Percentiles rank a stretch among this genome's conserved stretches.
Evolutionary conservation across 2,888 invertebrate species (phyloP).

Genomic region (Cerastoderma edule): DNA sequence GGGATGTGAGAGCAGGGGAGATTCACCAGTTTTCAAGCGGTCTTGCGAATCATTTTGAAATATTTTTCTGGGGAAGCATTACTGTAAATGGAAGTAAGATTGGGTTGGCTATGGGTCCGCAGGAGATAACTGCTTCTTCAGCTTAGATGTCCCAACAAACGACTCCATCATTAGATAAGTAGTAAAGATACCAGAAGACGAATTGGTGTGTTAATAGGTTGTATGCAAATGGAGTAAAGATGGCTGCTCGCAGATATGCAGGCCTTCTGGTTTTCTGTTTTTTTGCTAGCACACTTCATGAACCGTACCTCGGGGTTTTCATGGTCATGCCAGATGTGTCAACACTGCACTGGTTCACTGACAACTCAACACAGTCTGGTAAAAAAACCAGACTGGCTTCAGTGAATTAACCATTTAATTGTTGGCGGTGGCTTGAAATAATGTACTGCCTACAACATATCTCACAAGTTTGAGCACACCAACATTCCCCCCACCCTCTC

Average conservation of each 20-base stretch:
- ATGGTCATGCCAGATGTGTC: conserved; percentile 27
- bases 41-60: conserved; percentile 27
- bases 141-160: conserved; percentile 47
- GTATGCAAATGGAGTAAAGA: conserved; percentile 54
- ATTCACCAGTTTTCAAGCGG: conserved; percentile 21
- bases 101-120: conserved; percentile 1
- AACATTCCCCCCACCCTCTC: too few relatives aligned
- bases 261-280: conserved; percentile 23
- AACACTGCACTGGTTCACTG: conserved; percentile 16
- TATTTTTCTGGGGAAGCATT: conserved; percentile 28
- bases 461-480: too few relatives aligned
- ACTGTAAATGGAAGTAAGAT: conserved; percentile 34
- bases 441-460: too few relatives aligned
- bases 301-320: conserved; percentile 19
- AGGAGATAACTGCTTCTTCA: conserved; percentile 39
- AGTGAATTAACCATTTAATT: conserved; percentile 9
- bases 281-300: conserved; percentile 23
- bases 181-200: conserved; percentile 53
- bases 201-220: conserved; percentile 54
- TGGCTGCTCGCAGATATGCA: conserved; percentile 40
- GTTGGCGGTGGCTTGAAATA: too few relatives aligned
- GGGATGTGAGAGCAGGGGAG: conserved; percentile 2
- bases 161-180: conserved; percentile 51
- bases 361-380: conserved; percentile 1
- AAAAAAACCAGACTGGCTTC: conserved; percentile 18